Conservation (phyloP, 2,797 vertebrate genomes). For the Smutsia temminckii region DNA sequence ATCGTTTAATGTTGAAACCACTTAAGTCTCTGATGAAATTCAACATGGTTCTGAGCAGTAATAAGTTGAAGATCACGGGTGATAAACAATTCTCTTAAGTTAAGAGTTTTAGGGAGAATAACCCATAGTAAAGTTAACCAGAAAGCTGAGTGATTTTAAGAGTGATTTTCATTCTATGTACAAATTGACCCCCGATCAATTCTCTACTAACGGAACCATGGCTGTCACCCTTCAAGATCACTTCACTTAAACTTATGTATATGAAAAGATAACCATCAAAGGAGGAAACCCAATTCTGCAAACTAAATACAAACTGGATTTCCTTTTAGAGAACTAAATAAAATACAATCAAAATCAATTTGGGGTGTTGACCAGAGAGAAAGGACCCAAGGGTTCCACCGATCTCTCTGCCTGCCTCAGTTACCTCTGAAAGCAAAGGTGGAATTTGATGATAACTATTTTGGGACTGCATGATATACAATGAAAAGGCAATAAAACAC, state of each 20-base stretch:
- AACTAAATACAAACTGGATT: not conserved
- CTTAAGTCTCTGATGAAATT: not conserved
- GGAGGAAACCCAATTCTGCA: not conserved
- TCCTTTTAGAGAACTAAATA: not conserved
- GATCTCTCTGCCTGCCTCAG: not conserved
- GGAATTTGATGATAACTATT: not conserved
- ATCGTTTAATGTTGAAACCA: not conserved
- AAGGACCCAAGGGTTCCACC: no score
- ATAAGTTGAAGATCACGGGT: not conserved
- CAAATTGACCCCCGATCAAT: not conserved
- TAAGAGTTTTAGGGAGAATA: not conserved
- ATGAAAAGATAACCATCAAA: not conserved
- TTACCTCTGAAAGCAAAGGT: not conserved
- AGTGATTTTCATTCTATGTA: not conserved
- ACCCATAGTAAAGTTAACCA: not conserved
- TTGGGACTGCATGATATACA: not conserved
- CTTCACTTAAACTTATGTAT: not conserved
- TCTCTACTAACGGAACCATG: not conserved
- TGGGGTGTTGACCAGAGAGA: not conserved
- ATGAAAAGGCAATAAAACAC: not conserved
- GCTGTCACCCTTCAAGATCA: not conserved
- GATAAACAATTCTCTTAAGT: not conserved
- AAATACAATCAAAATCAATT: not conserved
- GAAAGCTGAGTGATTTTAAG: slow-evolving; percentile 9
- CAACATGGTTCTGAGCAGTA: not conserved